Evolutionary conservation across 2,113 vertebrate species (phyloP).

Genomic region (Mus spicilegus): DNA sequence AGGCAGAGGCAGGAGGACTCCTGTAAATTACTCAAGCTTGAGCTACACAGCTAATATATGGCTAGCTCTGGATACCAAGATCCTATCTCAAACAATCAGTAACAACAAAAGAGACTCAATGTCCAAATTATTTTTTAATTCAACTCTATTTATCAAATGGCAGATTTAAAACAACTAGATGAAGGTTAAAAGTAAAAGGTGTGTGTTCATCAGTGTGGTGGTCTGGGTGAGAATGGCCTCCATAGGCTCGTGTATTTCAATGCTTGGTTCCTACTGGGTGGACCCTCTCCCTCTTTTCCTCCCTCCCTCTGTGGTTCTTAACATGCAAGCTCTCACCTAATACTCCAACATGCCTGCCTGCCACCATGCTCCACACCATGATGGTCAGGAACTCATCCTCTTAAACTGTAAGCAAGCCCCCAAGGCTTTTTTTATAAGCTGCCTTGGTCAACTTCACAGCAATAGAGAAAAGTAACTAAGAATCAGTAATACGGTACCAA

Average conservation of each 20-base stretch:
- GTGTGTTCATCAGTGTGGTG: background rate
- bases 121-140: background rate
- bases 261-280: background rate
- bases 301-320: background rate
- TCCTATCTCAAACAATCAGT: background rate
- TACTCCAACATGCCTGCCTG: background rate
- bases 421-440: background rate
- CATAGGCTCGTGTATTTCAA: background rate
- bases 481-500: background rate
- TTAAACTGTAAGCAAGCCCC: background rate
- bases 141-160: slow-evolving; percentile 28
- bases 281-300: background rate
- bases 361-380: background rate
- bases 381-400: background rate
- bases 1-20: background rate
- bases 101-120: background rate
- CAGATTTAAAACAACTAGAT: slow-evolving; percentile 3
- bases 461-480: background rate
- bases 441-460: background rate
- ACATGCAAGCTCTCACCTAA: background rate
- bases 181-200: slow-evolving; percentile 8
- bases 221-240: background rate
- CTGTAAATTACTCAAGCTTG: background rate
- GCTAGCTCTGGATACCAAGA: background rate
- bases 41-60: background rate